Evolutionary conservation across 2,113 vertebrate genomes (phyloP).

Genomic region (Elephantulus edwardii): DNA sequence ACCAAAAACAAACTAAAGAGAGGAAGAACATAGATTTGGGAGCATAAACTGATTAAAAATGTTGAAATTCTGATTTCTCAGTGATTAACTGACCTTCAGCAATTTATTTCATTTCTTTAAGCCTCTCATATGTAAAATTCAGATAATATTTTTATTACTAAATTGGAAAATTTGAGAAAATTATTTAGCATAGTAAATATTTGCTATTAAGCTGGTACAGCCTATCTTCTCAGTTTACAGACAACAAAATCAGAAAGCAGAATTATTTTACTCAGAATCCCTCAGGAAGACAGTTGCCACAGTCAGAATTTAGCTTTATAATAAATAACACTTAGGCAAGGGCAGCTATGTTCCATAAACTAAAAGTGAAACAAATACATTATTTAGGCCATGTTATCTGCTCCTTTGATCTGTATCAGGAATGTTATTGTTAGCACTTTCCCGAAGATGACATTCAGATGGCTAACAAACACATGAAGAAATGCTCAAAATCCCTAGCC

Average conservation of each 20-base stretch:
- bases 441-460: no score
- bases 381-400: neutral
- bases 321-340: neutral
- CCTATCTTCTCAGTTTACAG: neutral
- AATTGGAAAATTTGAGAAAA: neutral
- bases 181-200: neutral
- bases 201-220: neutral
- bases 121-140: neutral
- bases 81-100: neutral
- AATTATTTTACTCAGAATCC: neutral
- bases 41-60: neutral
- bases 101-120: neutral
- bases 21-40: neutral
- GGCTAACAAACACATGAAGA: no score
- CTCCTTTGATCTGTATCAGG: neutral
- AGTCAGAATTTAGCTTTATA: neutral
- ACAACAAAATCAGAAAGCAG: neutral
- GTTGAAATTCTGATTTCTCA: neutral
- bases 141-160: neutral
- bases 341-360: neutral
- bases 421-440: no score
- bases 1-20: neutral
- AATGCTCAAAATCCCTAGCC: no score
- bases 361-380: neutral
- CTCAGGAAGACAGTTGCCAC: neutral